phyloP scores from a whole-genome alignment of 1,140 invertebrate genomes.

The Drosophila watanabei region DNA sequence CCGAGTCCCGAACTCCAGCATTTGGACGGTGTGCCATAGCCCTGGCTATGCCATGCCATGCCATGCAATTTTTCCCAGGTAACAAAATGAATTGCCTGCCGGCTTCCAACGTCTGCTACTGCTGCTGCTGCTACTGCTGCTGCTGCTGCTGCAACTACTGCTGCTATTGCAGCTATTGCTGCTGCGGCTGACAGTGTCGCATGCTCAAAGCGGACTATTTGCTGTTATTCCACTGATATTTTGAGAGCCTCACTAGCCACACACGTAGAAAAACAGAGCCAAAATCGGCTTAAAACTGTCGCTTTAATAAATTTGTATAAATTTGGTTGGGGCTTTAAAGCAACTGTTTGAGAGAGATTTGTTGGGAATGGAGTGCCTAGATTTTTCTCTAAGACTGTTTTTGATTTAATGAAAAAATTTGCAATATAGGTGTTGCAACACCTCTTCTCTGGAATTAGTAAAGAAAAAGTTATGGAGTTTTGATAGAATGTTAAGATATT shows the following conservation, averaged over 20 bases:
- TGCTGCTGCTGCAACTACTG: slow-evolving; percentile 30
- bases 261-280: slow-evolving; percentile 7
- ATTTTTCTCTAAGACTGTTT: not conserved
- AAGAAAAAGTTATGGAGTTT: too few species aligned
- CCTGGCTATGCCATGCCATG: slow-evolving; percentile 54
- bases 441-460: not conserved
- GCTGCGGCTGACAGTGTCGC: slow-evolving; percentile 79
- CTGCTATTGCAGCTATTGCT: slow-evolving; percentile 29
- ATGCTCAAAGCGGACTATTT: slow-evolving; percentile 82
- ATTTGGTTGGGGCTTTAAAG: not conserved
- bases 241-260: slow-evolving; percentile 64
- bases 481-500: too few species aligned
- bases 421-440: not conserved
- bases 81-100: slow-evolving; percentile 81
- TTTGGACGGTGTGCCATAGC: slow-evolving; percentile 42
- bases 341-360: not conserved
- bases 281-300: not conserved
- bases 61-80: slow-evolving; percentile 80
- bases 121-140: slow-evolving; percentile 23
- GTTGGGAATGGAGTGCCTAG: not conserved
- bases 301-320: not conserved
- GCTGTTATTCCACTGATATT: slow-evolving; percentile 83
- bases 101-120: slow-evolving; percentile 32
- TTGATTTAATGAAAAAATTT: too few species aligned
- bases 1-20: slow-evolving; percentile 35